Conservation (phyloP, 2,113 vertebrate species). For the Entomyzon cyanotis region DNA sequence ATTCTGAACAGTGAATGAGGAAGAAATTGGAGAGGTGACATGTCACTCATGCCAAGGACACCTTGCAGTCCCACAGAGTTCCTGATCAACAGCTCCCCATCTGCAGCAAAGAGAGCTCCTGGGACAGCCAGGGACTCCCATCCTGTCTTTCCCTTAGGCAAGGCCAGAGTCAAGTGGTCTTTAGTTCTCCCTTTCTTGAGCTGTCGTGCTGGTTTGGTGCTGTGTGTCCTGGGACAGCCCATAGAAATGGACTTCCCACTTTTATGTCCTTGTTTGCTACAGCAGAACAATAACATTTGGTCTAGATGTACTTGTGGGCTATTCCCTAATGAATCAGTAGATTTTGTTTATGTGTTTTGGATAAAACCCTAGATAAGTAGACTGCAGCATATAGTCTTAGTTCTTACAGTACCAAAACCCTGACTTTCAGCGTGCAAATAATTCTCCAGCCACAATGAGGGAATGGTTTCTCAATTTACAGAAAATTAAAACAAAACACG, state of each 20-base stretch:
- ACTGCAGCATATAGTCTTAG: neutral
- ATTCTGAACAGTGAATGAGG: neutral
- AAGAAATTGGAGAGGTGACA: neutral
- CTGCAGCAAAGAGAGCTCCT: neutral
- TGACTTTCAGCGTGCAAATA: neutral
- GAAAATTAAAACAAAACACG: neutral
- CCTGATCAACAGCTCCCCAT: rapidly evolving
- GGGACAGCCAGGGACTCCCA: neutral
- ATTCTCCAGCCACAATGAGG: neutral
- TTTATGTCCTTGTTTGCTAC: neutral
- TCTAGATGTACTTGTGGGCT: neutral
- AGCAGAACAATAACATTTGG: neutral
- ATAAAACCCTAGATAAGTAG: neutral
- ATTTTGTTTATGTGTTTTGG: neutral
- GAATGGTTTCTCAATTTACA: neutral
- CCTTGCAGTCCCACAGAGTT: neutral
- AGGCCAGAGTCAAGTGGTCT: neutral
- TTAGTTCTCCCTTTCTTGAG: neutral
- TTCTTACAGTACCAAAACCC: neutral
- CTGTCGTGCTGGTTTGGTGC: neutral
- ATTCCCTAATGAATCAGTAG: neutral
- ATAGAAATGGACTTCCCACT: neutral
- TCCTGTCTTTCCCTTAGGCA: neutral
- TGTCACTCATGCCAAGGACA: neutral
- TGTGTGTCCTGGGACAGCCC: neutral